Evolutionary conservation across 2,888 invertebrate species (phyloP).

Genomic region (Lepidocyrtinus sp.): DNA sequence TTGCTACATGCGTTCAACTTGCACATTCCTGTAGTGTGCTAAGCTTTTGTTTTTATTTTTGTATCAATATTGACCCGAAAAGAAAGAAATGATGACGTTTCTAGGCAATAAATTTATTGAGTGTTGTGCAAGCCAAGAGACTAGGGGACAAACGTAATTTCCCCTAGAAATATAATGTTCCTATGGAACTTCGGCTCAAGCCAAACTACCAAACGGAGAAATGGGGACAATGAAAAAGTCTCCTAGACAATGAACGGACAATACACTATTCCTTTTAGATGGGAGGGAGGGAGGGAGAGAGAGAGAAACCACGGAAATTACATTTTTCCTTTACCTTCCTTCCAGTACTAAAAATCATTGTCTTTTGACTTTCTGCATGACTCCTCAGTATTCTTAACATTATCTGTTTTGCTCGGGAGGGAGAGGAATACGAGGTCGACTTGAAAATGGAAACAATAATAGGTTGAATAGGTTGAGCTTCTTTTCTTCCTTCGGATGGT

Average conservation of each 20-base stretch:
- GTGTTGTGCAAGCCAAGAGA: slow-evolving; percentile 25
- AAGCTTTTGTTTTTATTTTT: slow-evolving; percentile 46
- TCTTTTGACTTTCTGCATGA: slow-evolving; percentile 2
- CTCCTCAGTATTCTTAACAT: neutral
- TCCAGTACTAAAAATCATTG: neutral
- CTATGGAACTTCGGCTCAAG: too few species aligned
- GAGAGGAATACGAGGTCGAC: neutral
- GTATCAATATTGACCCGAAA: slow-evolving; percentile 69
- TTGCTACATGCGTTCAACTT: slow-evolving; percentile 25
- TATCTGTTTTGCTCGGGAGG: slow-evolving; percentile 8
- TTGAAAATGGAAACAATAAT: neutral
- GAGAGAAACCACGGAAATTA: neutral
- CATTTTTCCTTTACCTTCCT: neutral
- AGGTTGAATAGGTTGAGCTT: neutral
- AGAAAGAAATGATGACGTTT: slow-evolving; percentile 59
- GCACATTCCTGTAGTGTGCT: slow-evolving; percentile 40
- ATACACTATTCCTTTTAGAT: neutral
- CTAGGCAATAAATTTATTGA: slow-evolving; percentile 59
- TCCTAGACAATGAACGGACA: neutral
- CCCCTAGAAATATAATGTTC: neutral
- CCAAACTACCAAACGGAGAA: neutral
- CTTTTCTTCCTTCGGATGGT: neutral
- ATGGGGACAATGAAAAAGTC: neutral
- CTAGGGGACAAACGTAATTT: slow-evolving; percentile 42
- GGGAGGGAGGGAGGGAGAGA: neutral